Evolutionary conservation across 2,113 vertebrate species (phyloP).

Genomic region (Probosciger aterrimus): DNA sequence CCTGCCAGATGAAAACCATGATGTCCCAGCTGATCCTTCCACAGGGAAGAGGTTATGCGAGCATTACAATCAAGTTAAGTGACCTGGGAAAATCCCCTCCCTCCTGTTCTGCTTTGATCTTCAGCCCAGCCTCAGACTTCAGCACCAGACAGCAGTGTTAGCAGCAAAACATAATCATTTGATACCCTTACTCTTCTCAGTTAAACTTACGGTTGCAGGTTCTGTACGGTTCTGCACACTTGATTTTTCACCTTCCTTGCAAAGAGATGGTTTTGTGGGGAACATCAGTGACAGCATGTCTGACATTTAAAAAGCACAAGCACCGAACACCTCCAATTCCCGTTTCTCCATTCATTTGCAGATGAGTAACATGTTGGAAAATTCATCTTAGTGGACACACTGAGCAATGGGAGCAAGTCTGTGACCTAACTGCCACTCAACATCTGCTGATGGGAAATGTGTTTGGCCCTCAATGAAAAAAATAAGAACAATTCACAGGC

Average conservation of each 20-base stretch:
- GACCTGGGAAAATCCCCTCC: not conserved
- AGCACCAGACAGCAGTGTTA: not conserved
- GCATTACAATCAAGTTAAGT: not conserved
- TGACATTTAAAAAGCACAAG: not conserved
- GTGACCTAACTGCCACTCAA: not conserved
- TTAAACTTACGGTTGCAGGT: not conserved
- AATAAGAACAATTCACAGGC: not conserved
- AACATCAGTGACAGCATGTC: not conserved
- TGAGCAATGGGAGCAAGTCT: not conserved
- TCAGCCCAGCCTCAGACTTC: not conserved
- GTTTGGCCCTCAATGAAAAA: not conserved
- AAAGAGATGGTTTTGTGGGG: not conserved
- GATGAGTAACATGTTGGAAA: not conserved
- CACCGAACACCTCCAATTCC: not conserved
- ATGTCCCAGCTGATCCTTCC: not conserved
- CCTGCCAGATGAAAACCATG: not conserved
- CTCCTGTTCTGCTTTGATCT: not conserved
- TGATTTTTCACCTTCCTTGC: not conserved
- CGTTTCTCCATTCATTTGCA: not conserved
- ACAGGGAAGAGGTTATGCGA: not conserved
- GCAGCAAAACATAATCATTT: not conserved
- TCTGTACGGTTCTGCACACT: not conserved
- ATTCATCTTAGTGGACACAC: not conserved
- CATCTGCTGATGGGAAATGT: not conserved
- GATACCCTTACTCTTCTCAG: not conserved